Percentiles rank a stretch among this genome's conserved stretches.
These are phyloP conservation scores for roundworm (Caenorhabditis elegans) DNA, from an alignment of 1,140 invertebrate genomes.

Conservation along the genomic window DNA sequence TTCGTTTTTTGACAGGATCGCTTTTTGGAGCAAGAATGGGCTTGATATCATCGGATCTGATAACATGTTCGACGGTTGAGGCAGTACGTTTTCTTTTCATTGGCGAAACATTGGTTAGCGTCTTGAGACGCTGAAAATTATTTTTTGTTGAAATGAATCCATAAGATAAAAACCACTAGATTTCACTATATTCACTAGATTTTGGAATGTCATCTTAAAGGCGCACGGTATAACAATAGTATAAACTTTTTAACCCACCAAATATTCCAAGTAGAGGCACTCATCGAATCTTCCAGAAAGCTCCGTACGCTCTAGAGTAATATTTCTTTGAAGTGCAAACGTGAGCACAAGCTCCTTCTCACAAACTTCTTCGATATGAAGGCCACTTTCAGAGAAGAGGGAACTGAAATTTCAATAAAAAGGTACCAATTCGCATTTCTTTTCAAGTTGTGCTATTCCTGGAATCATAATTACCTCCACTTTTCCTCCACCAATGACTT, in stretches of 20 bases:
- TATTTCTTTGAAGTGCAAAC: not conserved
- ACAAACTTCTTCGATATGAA: conserved; percentile 7
- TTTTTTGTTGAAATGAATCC: not conserved
- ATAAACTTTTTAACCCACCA: not conserved
- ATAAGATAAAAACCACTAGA: too few species aligned
- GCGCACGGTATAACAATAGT: too few species aligned
- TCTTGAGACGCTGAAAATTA: conserved; percentile 6
- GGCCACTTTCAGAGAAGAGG: not conserved
- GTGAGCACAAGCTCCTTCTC: not conserved
- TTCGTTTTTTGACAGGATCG: not conserved
- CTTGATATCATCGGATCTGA: not conserved
- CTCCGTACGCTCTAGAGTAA: not conserved
- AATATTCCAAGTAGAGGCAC: conserved; percentile 17
- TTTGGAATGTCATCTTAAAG: too few species aligned
- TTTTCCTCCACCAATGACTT: not conserved
- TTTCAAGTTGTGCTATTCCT: too few species aligned
- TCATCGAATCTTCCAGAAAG: conserved; percentile 1
- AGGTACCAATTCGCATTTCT: not conserved
- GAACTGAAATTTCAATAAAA: not conserved
- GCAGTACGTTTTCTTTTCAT: conserved; percentile 11
- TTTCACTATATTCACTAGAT: too few species aligned
- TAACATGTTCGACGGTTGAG: not conserved
- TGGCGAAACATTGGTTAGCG: not conserved
- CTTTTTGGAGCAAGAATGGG: not conserved
- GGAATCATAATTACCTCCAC: too few species aligned